Base-by-base conservation (phyloP, 2,113 vertebrate genomes). In the Sander vitreus region DNA sequence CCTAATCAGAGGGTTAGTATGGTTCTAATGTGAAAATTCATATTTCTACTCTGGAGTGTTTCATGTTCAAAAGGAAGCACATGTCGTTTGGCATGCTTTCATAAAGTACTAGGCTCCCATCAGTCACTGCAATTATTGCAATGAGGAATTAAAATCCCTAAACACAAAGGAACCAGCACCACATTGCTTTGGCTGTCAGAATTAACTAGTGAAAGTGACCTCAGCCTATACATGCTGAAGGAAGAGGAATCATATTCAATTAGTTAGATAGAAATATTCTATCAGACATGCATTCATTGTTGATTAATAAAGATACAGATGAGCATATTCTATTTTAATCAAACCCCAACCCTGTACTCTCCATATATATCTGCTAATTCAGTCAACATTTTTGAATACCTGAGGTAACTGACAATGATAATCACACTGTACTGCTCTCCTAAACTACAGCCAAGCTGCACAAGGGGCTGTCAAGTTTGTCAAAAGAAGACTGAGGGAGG, bases 91-190 rank as follows among this genome's bases (percentile, higher is more conserved):
- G 86, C 87, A 79, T 60, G 86, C 91, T 89, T 91, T 94, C 92
- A 91, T 84, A 86, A 88, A 93, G 90, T 89, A 90, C 88, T 90
- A 92, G 87, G 91, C 88, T 93, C 84, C 92, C 91, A 93, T 93
- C 93, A 93, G 88, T 93, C 91, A 93, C 82, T 92, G 91, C n/a
- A n/a, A 92, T 94, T 94, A 93, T 91, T 90, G 93, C 88, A 87
- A 91, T 87, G 90, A 94, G 84, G 91, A 92, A 93, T 89, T 91
- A 92, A 94, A 94, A 91, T 94, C 93, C 94, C 92, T 74, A 77
- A 93, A 91, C 93, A 91, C 93, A 94, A 89, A 93, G 90, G 90
- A 89, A 89, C 68, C 90, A 63, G 88, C 84, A 73, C 67, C 78
- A 80, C 92, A 87, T 86, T 88, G 92, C 93, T 90, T 82, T 87